Conservation (phyloP, 2,113 vertebrate genomes). For the Numenius arquata region DNA sequence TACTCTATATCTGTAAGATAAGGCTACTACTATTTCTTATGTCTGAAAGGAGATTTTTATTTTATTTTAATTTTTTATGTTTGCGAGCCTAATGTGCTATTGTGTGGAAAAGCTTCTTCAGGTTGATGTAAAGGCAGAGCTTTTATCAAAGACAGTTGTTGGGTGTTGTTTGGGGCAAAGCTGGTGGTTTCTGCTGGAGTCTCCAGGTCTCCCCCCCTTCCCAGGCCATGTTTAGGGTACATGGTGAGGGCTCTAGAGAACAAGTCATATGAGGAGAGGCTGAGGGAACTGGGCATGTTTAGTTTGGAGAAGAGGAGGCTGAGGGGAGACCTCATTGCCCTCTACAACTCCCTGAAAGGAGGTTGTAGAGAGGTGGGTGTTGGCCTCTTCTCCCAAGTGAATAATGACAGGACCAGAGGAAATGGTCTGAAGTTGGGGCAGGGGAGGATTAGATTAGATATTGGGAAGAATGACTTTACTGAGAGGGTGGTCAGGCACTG, state of each 20-base stretch:
- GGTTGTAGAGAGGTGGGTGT: too few relatives aligned
- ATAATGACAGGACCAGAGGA: too few relatives aligned
- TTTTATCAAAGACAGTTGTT: not conserved
- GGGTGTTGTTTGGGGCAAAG: not conserved
- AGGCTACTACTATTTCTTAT: not conserved
- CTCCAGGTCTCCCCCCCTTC: not conserved
- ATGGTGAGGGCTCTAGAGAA: not conserved
- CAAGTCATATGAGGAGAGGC: too few relatives aligned
- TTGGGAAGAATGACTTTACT: too few relatives aligned
- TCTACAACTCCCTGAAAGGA: too few relatives aligned
- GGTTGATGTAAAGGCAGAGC: not conserved
- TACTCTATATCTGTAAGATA: not conserved
- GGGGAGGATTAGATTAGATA: too few relatives aligned
- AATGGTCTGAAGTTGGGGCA: too few relatives aligned
- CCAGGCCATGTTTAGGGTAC: not conserved
- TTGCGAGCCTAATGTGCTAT: rapidly evolving
- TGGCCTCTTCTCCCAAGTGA: too few relatives aligned
- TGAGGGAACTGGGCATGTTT: too few relatives aligned
- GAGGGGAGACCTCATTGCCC: too few relatives aligned
- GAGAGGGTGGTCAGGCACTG: too few relatives aligned
- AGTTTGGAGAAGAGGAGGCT: too few relatives aligned
- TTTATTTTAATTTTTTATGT: not conserved
- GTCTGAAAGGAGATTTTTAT: not conserved
- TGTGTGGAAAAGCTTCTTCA: not conserved
- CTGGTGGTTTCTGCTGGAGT: not conserved